phyloP scores from a whole-genome alignment of 2,113 vertebrate species.

The Rhineura floridana region DNA sequence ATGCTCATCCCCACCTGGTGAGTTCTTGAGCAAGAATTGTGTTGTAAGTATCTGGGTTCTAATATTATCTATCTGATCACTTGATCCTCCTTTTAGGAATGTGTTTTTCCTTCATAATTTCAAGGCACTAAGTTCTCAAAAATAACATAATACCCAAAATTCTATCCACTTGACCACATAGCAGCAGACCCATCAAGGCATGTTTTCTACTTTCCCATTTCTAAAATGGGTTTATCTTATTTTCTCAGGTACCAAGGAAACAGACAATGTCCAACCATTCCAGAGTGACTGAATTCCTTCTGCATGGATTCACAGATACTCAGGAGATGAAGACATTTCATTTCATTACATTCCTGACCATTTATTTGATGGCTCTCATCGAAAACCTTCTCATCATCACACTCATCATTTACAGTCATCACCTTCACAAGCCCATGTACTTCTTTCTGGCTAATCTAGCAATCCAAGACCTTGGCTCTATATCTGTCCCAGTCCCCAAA shows the following conservation, averaged over 20 bases:
- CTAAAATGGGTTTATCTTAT: not conserved
- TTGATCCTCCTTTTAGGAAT: too few species aligned
- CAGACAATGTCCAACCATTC: not conserved
- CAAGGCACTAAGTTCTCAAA: too few species aligned
- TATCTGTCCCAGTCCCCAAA: not conserved
- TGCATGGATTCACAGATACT: not conserved
- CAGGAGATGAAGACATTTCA: not conserved
- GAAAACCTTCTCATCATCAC: not conserved
- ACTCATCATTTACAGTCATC: not conserved
- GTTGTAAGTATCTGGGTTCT: too few species aligned
- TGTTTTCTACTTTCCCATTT: not conserved
- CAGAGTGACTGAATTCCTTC: slow-evolving; percentile 6
- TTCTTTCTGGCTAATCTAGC: not conserved
- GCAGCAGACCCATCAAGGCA: too few species aligned
- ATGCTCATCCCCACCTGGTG: too few species aligned
- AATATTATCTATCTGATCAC: too few species aligned
- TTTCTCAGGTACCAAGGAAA: not conserved
- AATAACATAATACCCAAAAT: too few species aligned
- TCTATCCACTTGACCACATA: too few species aligned
- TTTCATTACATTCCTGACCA: not conserved
- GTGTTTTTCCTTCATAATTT: too few species aligned
- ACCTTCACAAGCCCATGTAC: not conserved
- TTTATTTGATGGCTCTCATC: not conserved
- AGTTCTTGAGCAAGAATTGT: too few species aligned
- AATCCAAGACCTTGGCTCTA: not conserved